Evolutionary conservation across 2,113 vertebrate species (phyloP), one percentile per base, ranked within the genome.

Genomic region (Ardeotis arabs): DNA sequence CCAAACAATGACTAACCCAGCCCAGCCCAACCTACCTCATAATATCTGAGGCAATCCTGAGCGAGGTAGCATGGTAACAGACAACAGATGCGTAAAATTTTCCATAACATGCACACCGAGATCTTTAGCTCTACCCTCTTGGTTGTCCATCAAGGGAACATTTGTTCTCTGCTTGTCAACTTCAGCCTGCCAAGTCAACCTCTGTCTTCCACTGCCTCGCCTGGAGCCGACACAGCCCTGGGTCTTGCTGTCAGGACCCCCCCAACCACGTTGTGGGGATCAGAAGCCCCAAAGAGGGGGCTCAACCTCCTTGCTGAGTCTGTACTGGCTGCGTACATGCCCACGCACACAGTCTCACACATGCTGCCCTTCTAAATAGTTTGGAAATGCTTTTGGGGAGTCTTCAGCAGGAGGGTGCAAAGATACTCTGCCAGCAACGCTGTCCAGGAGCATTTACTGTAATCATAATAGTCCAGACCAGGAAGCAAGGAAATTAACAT

Each of bases 281-380:
- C 68, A 64, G 44, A 45, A 78, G 12, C 28, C 37, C 20, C 21
- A 17, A 70, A 81, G 3, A 12, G 6, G 59, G 33, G n/a, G 8
- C 27, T 92, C 55, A 55, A 0, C 39, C 63, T 73, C 29, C 44
- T 5, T 5, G 9, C 18, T 52, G 37, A 33, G 17, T 37, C 67
- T 52, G 16, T 35, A 22, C 55, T 4, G 0, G 22, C 14, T 25
- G 12, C 1, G 0, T 27, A 8, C 10, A 0, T 39, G 35, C 20
- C 37, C 9, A 2, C 11, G 17, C 5, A 7, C 8, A 17, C 7
- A 18, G 28, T 14, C 20, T 75, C 9, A 8, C 22, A 12, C 0
- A 0, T 8, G 5, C 8, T 2, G 4, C 35, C 56, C 25, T 72
- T 70, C n/a, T 49, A 76, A 60, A 66, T 31, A 23, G n/a, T 55